Evolutionary conservation across 2,113 vertebrate genomes (phyloP).

Genomic region (Caracal caracal): DNA sequence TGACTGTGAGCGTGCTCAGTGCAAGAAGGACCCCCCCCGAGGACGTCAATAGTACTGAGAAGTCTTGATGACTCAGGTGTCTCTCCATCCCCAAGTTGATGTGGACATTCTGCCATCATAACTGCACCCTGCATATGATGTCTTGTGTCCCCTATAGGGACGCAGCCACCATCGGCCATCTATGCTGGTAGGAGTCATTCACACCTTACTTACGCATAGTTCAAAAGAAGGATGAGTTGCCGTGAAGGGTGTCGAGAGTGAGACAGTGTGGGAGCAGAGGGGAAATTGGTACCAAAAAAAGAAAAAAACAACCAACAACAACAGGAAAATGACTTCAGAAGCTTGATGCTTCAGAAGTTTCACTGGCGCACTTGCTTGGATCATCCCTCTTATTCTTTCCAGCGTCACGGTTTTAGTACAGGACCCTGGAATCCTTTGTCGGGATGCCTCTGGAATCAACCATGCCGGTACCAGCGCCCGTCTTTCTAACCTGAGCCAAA

Average conservation of each 20-base stretch:
- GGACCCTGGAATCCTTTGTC: not conserved
- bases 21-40: not conserved
- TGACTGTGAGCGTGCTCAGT: not conserved
- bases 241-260: not conserved
- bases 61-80: rapidly evolving
- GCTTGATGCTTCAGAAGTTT: not conserved
- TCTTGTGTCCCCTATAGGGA: not conserved
- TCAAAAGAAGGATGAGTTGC: not conserved
- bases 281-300: not conserved
- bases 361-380: not conserved
- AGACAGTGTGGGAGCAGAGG: not conserved
- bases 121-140: not conserved
- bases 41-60: rapidly evolving
- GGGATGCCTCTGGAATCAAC: not conserved
- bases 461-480: rapidly evolving
- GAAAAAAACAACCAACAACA: not conserved
- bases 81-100: not conserved
- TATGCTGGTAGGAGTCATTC: not conserved
- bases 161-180: not conserved
- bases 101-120: not conserved
- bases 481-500: not conserved
- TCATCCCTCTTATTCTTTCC: not conserved
- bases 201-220: not conserved
- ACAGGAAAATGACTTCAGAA: not conserved
- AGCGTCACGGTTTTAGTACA: not conserved